Conservation (phyloP, 2,888 invertebrate genomes). For the Drosophila leonis region DNA sequence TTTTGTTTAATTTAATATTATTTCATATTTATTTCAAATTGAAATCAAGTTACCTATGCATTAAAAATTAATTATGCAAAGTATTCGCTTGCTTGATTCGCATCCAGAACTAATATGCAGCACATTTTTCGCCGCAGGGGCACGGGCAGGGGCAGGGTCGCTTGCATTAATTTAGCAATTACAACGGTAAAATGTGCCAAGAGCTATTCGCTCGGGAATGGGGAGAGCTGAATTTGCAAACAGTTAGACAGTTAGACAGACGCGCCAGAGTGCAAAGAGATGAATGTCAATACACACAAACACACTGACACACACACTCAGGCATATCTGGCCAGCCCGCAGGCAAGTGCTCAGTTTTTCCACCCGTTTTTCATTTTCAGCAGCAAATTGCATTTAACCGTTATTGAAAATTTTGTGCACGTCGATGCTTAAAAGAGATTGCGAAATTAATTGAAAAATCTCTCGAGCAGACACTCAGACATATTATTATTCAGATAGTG, state of each 20-base stretch:
- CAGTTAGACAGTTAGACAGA: conserved; percentile 24
- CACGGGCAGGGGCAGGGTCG: conserved; percentile 6
- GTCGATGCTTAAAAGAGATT: conserved; percentile 55
- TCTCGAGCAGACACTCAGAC: conserved; percentile 18
- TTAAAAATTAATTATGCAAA: conserved; percentile 1
- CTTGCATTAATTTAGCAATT: conserved; percentile 75
- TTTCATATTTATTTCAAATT: not conserved
- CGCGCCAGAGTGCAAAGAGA: conserved; percentile 45
- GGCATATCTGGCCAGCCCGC: conserved; percentile 11
- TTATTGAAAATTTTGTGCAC: conserved; percentile 67
- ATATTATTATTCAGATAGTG: conserved; percentile 15
- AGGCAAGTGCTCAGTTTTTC: conserved; percentile 35
- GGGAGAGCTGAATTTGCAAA: not conserved
- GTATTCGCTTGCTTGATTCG: conserved; percentile 2
- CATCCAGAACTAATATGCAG: conserved; percentile 41
- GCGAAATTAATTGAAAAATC: conserved; percentile 67
- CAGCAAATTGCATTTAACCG: conserved; percentile 69
- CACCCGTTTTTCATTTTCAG: conserved; percentile 46
- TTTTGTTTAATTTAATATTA: not conserved
- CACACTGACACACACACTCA: conserved; percentile 11
- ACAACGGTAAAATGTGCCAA: conserved; percentile 54
- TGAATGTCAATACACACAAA: conserved; percentile 26
- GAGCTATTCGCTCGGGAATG: conserved; percentile 47
- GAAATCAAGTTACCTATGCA: not conserved
- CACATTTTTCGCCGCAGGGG: conserved; percentile 33